phyloP scores from a whole-genome alignment of 64 coral and sea anemone species.

The Actinia tenebrosa region DNA sequence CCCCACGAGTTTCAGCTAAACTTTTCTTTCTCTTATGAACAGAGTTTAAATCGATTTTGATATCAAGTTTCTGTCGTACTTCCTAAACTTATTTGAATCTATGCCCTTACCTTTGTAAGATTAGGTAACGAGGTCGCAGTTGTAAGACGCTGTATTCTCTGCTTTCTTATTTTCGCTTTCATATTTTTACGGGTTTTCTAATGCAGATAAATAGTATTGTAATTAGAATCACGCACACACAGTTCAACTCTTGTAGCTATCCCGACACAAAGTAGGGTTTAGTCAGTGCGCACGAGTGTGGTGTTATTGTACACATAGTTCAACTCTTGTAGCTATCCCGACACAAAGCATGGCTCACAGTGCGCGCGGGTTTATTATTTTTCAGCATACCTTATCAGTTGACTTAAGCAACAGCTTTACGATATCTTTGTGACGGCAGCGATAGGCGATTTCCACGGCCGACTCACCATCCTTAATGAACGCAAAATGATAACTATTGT shows the following conservation, averaged over 20 bases:
- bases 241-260: no score
- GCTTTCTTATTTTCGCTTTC: constrained; percentile 50
- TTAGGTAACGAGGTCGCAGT: constrained; percentile 50
- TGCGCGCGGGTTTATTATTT: neutral
- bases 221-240: no score
- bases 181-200: constrained; percentile 56
- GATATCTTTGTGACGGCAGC: constrained; percentile 66
- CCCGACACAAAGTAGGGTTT: no score
- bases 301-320: no score
- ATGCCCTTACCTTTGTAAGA: neutral
- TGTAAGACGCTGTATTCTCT: constrained; percentile 34
- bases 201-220: neutral
- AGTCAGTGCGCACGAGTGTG: no score
- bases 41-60: no score
- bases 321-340: no score
- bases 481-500: neutral
- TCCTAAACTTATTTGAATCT: no score
- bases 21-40: no score
- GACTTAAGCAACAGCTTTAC: constrained; percentile 49
- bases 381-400: constrained; percentile 49
- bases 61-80: no score
- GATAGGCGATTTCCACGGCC: constrained; percentile 69
- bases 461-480: constrained; percentile 54
- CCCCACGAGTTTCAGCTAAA: no score
- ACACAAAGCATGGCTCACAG: no score